These are phyloP conservation scores for Diabrotica balteata DNA, from an alignment of 2,888 invertebrate species.

Conservation along the genomic window DNA sequence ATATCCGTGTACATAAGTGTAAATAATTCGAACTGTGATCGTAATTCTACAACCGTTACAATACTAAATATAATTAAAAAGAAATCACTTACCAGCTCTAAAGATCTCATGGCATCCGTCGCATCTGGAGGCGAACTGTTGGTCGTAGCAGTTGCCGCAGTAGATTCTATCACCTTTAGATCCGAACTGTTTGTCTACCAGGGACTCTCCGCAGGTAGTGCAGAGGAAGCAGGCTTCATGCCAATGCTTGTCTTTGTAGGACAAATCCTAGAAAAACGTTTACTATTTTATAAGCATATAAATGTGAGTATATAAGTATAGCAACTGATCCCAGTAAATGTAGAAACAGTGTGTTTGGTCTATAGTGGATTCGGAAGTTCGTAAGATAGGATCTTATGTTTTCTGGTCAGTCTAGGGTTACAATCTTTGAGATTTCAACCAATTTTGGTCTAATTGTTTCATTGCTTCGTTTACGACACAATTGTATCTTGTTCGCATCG, in stretches of 20 bases:
- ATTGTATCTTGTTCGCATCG: too few species aligned
- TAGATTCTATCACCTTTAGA: constrained; percentile 99
- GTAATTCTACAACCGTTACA: too few species aligned
- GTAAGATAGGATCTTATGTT: too few species aligned
- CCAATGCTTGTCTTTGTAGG: constrained; percentile 99
- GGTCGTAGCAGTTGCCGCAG: constrained; percentile 99
- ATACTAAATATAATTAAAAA: too few species aligned
- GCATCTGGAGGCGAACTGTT: constrained; percentile 98
- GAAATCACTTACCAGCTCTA: constrained; percentile 86
- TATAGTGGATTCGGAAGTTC: background rate
- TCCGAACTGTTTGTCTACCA: constrained; percentile 99
- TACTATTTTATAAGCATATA: background rate
- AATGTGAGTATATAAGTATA: too few species aligned
- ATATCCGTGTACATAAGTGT: too few species aligned
- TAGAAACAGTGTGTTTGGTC: background rate
- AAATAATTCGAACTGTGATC: too few species aligned
- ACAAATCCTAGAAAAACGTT: constrained; percentile 84
- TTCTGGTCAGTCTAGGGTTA: too few species aligned
- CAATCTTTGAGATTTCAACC: too few species aligned
- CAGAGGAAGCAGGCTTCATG: constrained; percentile 99
- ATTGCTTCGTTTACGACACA: too few species aligned
- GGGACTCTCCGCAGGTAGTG: constrained; percentile 95
- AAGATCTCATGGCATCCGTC: constrained; percentile 99
- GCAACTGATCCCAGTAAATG: too few species aligned
- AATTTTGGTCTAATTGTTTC: too few species aligned